Percentiles rank a stretch among this genome's conserved stretches.
These are phyloP conservation scores for Poecilia gillii DNA, from an alignment of 2,797 vertebrate genomes.

Conservation along the genomic window DNA sequence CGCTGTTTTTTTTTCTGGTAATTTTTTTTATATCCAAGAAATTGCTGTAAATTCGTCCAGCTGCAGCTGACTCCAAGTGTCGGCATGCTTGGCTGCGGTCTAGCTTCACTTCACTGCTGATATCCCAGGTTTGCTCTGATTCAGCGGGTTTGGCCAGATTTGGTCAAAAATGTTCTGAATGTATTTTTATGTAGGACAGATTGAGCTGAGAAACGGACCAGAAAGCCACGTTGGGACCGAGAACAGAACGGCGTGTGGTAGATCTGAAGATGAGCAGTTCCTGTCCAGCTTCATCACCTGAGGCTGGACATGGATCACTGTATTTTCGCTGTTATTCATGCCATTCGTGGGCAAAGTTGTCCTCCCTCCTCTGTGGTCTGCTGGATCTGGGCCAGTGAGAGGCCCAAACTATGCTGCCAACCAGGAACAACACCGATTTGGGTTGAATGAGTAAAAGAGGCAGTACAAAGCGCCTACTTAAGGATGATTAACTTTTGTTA, in stretches of 20 bases:
- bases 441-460: slow-evolving; percentile 26
- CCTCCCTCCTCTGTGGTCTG: background rate
- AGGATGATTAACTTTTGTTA: slow-evolving; percentile 50
- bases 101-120: background rate
- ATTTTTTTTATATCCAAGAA: background rate
- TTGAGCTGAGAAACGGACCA: background rate
- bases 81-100: slow-evolving; percentile 4
- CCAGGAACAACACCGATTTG: slow-evolving; percentile 9
- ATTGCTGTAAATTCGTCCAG: background rate
- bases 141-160: background rate
- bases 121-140: background rate
- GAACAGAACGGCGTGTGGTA: background rate
- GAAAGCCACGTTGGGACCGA: background rate
- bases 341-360: background rate
- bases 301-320: background rate
- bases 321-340: background rate
- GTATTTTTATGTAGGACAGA: background rate
- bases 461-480: slow-evolving; percentile 35
- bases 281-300: background rate
- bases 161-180: background rate
- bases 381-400: background rate
- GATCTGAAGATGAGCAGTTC: background rate
- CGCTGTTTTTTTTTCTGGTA: too few relatives aligned
- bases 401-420: slow-evolving; percentile 1
- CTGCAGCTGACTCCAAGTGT: background rate